Conservation (phyloP, 2,797 vertebrate genomes). For the Aphelocoma californica region DNA sequence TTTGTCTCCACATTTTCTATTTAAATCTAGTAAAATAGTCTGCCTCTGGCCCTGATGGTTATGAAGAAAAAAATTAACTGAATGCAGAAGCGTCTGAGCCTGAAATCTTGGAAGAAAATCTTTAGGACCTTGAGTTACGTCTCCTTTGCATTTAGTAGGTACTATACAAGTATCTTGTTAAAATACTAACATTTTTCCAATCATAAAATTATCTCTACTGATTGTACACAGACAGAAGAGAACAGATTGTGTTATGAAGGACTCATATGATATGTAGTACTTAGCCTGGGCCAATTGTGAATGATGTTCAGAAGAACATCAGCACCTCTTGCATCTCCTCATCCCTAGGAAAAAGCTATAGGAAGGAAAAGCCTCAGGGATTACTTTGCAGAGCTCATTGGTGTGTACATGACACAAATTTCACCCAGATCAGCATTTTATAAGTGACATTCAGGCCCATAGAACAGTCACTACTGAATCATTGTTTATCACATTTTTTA, state of each 20-base stretch:
- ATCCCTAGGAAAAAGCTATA: neutral
- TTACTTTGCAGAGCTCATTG: neutral
- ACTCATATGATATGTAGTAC: neutral
- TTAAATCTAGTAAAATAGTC: neutral
- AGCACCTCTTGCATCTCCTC: neutral
- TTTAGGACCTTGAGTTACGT: neutral
- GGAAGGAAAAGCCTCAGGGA: neutral
- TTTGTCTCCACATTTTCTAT: neutral
- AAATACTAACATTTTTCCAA: neutral
- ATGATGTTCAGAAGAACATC: neutral
- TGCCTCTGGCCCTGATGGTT: neutral
- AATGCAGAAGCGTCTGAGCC: neutral
- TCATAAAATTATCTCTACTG: neutral
- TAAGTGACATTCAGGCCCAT: neutral
- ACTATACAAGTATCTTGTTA: neutral
- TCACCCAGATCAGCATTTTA: neutral
- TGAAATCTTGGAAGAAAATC: neutral
- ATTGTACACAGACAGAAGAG: neutral
- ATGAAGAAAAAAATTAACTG: neutral
- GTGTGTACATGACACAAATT: rapidly evolving
- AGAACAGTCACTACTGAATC: neutral
- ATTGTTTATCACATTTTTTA: neutral
- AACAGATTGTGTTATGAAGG: neutral
- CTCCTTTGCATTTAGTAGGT: neutral
- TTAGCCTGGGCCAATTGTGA: neutral